Percentiles rank a stretch among this genome's conserved stretches.
These are phyloP conservation scores for Caranx ignobilis DNA, from an alignment of 2,113 vertebrate genomes.

Conservation along the genomic window DNA sequence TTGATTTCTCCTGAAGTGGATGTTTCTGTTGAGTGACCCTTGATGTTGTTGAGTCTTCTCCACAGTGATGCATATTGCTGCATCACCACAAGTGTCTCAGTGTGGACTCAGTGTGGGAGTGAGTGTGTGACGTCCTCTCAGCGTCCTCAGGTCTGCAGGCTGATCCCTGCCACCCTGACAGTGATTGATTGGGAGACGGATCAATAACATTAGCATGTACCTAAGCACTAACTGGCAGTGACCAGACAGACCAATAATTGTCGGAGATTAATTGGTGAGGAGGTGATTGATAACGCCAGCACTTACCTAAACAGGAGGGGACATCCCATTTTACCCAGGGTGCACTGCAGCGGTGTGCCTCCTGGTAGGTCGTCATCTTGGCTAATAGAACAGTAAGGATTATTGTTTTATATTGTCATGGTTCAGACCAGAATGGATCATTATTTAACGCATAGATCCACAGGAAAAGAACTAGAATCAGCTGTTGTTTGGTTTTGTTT, in stretches of 20 bases:
- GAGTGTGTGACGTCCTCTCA: too few relatives aligned
- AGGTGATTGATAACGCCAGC: conserved; percentile 41
- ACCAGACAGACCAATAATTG: conserved; percentile 61
- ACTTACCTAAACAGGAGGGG: background rate
- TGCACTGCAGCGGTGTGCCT: background rate
- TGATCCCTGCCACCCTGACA: conserved; percentile 23
- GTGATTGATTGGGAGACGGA: conserved; percentile 58
- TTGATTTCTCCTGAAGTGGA: too few relatives aligned
- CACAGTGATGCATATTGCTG: background rate
- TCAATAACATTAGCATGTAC: conserved; percentile 63
- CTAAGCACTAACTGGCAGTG: conserved; percentile 48
- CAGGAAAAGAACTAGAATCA: too few relatives aligned
- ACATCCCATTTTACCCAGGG: background rate
- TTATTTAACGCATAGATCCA: too few relatives aligned
- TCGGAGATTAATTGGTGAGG: conserved; percentile 53
- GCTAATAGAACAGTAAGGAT: too few relatives aligned
- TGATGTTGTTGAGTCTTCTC: too few relatives aligned
- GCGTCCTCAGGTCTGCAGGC: conserved; percentile 5
- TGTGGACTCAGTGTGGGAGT: background rate
- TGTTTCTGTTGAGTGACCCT: too few relatives aligned
- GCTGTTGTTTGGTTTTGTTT: too few relatives aligned
- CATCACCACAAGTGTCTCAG: background rate
- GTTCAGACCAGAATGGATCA: too few relatives aligned
- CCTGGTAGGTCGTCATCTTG: too few relatives aligned
- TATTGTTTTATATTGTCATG: too few relatives aligned